Evolutionary conservation across 2,888 invertebrate species (phyloP), one percentile per base, ranked within the genome.

Genomic region (Thereva nobilitata): DNA sequence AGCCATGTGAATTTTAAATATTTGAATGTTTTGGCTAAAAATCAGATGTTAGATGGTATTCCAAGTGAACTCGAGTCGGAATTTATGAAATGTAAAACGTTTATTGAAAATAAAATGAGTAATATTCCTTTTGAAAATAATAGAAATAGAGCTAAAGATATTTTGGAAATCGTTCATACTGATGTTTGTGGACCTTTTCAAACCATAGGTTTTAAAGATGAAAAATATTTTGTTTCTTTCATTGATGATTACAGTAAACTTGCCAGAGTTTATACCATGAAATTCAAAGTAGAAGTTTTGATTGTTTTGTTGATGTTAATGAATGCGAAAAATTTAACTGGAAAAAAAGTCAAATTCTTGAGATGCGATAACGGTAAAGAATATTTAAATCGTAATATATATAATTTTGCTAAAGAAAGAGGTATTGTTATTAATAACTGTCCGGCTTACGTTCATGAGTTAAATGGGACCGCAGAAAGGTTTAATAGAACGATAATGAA

Each of bases 401-500:
- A 63, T 67, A 52, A 72, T 7, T 71, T 72, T 64, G 64, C 59
- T 9, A 69, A 57, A 47, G 64, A 72, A 34, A 70, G 72, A 65
- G 69, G 71, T n/a, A 45, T 12, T 54, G 63, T 64, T 72, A 56
- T 66, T n/a, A 71, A 49, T 56, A 68, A 34, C 71, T 23, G 71
- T 64, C 72, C 73, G 67, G 64, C 71, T 5, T 74, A 73, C 64
- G 69, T 70, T 56, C 72, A 71, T 67, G 70, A 73, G 64, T 63
- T 72, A 34, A 74, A 72, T 63, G 71, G 73, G 49, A 69, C 68
- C 38, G 73, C 69, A 37, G 70, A 72, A 64, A 69, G 69, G 45
- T 72, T 67, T 52, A 73, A 73, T 47, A 67, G 71, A 50, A 57
- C 68, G 44, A 50, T 71, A 9, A 70, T 72, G 71, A 69, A 72